These are phyloP conservation scores for Coreius guichenoti DNA, from an alignment of 2,797 vertebrate species.

Conservation along the genomic window DNA sequence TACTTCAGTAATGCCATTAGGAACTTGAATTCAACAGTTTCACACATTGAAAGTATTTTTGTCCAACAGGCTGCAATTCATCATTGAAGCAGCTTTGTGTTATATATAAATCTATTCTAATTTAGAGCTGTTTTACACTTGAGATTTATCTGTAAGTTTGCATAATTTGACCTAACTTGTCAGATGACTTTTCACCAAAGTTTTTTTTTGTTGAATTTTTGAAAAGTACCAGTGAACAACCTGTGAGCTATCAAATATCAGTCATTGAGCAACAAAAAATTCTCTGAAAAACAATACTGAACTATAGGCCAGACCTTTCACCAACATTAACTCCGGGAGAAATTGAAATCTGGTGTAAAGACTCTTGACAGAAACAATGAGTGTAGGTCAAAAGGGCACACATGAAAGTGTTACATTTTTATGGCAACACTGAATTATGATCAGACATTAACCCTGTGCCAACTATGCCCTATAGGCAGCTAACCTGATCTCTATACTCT, in stretches of 20 bases:
- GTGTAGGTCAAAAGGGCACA: not conserved
- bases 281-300: not conserved
- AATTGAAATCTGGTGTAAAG: not conserved
- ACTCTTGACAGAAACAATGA: not conserved
- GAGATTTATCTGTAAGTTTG: not conserved
- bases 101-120: not conserved
- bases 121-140: not conserved
- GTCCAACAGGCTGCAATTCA: not conserved
- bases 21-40: not conserved
- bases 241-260: accelerated
- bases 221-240: not conserved
- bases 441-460: not conserved
- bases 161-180: not conserved
- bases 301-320: too few relatives aligned
- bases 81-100: not conserved
- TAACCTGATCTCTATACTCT: not conserved
- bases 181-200: not conserved
- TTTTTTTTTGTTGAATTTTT: not conserved
- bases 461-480: too few relatives aligned
- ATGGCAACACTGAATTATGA: not conserved
- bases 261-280: not conserved
- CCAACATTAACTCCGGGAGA: not conserved
- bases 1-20: not conserved
- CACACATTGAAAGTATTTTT: not conserved
- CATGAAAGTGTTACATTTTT: not conserved